These are phyloP conservation scores for Mus spicilegus DNA, from an alignment of 2,113 vertebrate genomes.

Conservation along the genomic window DNA sequence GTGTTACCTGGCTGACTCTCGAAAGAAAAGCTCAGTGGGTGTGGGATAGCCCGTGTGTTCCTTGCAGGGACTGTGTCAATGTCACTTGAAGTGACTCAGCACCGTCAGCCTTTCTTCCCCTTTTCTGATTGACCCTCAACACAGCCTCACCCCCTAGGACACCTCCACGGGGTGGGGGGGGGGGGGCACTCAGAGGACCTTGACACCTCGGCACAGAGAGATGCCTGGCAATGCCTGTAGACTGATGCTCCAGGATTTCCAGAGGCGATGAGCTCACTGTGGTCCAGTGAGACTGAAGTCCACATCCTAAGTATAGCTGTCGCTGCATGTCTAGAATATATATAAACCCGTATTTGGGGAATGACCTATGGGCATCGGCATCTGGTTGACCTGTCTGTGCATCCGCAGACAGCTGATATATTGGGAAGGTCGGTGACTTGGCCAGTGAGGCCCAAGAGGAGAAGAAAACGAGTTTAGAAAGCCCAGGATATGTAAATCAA, in stretches of 20 bases:
- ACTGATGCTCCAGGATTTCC: background rate
- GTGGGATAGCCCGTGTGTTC: background rate
- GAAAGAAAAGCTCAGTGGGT: background rate
- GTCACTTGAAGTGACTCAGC: rapidly evolving
- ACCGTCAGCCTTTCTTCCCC: background rate
- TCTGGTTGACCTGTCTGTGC: slow-evolving; percentile 4
- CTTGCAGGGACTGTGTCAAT: rapidly evolving
- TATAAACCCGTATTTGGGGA: slow-evolving; percentile 62
- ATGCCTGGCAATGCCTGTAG: rapidly evolving
- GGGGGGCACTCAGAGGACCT: background rate
- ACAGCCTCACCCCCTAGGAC: background rate
- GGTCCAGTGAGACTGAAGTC: background rate
- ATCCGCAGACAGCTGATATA: background rate
- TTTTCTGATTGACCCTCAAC: background rate
- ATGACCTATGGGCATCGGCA: background rate
- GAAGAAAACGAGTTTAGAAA: slow-evolving; percentile 22
- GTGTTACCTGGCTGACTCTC: background rate
- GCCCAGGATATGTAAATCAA: background rate
- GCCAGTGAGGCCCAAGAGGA: background rate
- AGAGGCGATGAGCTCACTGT: slow-evolving; percentile 20
- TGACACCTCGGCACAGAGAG: rapidly evolving
- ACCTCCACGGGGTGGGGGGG: background rate
- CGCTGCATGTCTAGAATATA: slow-evolving; percentile 26
- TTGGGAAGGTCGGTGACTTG: slow-evolving; percentile 2
- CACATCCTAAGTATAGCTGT: slow-evolving; percentile 52